phyloP scores from a whole-genome alignment of 2,888 invertebrate species.

The Athalia cordata region DNA sequence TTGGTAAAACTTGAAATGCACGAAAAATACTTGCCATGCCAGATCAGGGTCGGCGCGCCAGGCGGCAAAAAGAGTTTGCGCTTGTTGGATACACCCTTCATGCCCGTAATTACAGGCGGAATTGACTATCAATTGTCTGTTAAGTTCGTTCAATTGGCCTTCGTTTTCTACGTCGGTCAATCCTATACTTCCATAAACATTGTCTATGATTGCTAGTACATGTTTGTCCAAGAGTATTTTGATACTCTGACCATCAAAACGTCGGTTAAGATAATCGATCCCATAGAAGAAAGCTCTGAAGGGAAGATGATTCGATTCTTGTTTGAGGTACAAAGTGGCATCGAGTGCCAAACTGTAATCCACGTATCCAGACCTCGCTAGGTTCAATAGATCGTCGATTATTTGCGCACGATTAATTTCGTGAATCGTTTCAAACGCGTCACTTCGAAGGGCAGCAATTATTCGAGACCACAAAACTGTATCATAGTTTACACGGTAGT shows the following conservation, averaged over 20 bases:
- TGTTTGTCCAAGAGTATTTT: conserved; percentile 48
- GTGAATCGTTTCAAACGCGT: conserved; percentile 75
- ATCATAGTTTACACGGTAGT: conserved; percentile 82
- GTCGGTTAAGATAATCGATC: conserved; percentile 68
- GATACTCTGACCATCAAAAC: conserved; percentile 55
- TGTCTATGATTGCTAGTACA: conserved; percentile 73
- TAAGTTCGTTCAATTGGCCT: conserved; percentile 77
- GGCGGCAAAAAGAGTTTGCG: conserved; percentile 70
- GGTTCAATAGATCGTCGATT: conserved; percentile 86
- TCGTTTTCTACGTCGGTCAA: conserved; percentile 75
- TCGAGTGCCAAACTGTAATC: conserved; percentile 79
- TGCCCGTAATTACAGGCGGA: conserved; percentile 82
- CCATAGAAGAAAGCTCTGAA: conserved; percentile 79
- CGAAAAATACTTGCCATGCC: conserved; percentile 47
- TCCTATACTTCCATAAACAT: conserved; percentile 75
- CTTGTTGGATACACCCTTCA: conserved; percentile 76
- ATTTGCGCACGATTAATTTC: conserved; percentile 85
- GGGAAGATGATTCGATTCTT: conserved; percentile 84
- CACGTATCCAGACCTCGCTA: conserved; percentile 81
- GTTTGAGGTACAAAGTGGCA: conserved; percentile 81
- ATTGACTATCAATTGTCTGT: conserved; percentile 78
- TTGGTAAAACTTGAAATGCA: neutral
- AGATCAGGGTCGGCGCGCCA: conserved; percentile 45
- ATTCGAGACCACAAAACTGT: conserved; percentile 76
- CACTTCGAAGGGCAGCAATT: conserved; percentile 70